Percentiles rank a stretch among this genome's conserved stretches.
Evolutionary conservation across 2,113 vertebrate genomes (phyloP).

Genomic region (Microcebus tavaratra): DNA sequence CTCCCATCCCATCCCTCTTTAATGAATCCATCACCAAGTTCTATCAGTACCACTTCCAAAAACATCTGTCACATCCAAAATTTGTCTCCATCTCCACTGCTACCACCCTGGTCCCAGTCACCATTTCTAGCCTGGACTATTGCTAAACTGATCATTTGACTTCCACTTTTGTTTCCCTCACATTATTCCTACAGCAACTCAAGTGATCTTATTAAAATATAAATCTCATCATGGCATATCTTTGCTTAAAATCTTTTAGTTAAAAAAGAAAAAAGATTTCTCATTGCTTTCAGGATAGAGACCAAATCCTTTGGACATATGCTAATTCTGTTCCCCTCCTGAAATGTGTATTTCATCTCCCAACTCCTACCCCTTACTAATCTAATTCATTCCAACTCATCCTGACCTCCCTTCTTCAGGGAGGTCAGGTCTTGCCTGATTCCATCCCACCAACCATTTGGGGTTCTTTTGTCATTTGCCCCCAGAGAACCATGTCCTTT

Average conservation of each 20-base stretch:
- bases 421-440: neutral
- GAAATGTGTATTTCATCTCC: neutral
- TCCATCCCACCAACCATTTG: neutral
- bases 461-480: conserved; percentile 10
- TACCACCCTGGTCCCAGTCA: neutral
- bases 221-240: neutral
- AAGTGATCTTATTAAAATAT: neutral
- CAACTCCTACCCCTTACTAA: neutral
- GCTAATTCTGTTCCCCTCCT: neutral
- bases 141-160: neutral
- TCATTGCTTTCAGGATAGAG: neutral
- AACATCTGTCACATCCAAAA: conserved; percentile 24
- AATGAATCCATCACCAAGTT: conserved; percentile 18
- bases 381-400: neutral
- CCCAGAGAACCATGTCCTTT: neutral
- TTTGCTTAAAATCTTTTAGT: conserved; percentile 32
- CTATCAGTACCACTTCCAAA: neutral
- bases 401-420: neutral
- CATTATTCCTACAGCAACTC: neutral
- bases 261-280: neutral
- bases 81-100: neutral
- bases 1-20: neutral
- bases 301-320: conserved; percentile 17
- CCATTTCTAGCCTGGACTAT: neutral
- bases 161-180: neutral